Evolutionary conservation across 1,140 invertebrate genomes (phyloP).

Genomic region (Scaptomyza hsui): DNA sequence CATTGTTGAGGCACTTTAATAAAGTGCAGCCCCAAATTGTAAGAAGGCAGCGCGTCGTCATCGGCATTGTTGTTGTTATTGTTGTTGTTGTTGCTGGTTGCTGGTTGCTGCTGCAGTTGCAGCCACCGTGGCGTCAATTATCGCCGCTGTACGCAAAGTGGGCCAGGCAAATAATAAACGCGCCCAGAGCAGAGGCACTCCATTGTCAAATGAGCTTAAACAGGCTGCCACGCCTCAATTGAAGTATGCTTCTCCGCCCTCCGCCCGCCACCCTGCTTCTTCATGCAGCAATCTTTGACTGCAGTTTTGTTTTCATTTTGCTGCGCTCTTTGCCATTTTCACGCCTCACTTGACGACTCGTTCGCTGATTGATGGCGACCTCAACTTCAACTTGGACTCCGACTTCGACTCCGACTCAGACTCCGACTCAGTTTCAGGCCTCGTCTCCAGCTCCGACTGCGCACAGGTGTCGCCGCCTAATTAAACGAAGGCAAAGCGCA

Average conservation of each 20-base stretch:
- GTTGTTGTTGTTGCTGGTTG: constrained; percentile 13
- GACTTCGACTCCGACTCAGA: constrained; percentile 15
- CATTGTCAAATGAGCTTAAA: constrained; percentile 80
- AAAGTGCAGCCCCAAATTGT: constrained; percentile 74
- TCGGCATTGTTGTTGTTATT: constrained; percentile 1
- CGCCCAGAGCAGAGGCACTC: constrained; percentile 66
- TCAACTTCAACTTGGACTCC: constrained; percentile 37
- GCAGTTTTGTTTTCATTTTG: constrained; percentile 50
- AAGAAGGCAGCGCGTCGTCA: constrained; percentile 19
- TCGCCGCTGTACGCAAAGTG: constrained; percentile 71
- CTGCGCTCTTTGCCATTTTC: constrained; percentile 65
- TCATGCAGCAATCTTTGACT: constrained; percentile 45
- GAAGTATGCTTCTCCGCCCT: constrained; percentile 12
- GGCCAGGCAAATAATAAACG: constrained; percentile 79
- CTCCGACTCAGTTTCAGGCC: too few relatives aligned
- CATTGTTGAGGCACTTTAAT: constrained; percentile 55
- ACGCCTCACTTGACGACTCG: constrained; percentile 72
- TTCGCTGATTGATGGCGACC: constrained; percentile 78
- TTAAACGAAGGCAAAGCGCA: constrained; percentile 79
- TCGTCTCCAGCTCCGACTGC: constrained; percentile 17
- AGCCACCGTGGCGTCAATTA: constrained; percentile 80
- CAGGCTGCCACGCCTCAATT: constrained; percentile 49
- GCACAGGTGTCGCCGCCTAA: constrained; percentile 76
- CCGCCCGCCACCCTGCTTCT: neutral
- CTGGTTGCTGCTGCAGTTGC: constrained; percentile 66